Percentiles rank a stretch among this genome's conserved stretches.
Conservation (phyloP, 2,113 vertebrate species). For the Lamprotornis superbus region DNA sequence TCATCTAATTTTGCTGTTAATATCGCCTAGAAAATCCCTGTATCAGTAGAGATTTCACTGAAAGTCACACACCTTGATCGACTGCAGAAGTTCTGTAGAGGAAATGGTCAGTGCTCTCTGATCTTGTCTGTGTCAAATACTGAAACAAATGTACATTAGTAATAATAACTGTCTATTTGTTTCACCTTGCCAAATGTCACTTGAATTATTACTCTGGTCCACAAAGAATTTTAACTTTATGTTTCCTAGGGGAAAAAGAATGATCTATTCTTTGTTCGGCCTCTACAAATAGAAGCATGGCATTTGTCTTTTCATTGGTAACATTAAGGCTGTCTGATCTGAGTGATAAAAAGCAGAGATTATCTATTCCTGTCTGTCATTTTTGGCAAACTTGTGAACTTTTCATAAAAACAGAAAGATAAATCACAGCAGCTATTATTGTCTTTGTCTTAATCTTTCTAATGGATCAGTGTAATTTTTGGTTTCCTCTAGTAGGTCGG, state of each 20-base stretch:
- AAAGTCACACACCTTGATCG: not conserved
- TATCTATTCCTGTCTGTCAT: slow-evolving; percentile 50
- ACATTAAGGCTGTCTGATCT: slow-evolving; percentile 45
- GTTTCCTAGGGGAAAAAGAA: not conserved
- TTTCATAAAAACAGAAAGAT: slow-evolving; percentile 54
- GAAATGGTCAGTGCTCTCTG: not conserved
- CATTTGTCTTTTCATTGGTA: slow-evolving; percentile 53
- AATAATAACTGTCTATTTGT: not conserved
- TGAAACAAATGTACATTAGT: not conserved
- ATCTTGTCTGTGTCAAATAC: not conserved
- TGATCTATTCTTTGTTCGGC: not conserved
- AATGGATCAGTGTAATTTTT: slow-evolving; percentile 50
- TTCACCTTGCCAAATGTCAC: slow-evolving; percentile 29
- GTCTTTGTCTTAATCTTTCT: slow-evolving; percentile 61
- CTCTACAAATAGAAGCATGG: not conserved
- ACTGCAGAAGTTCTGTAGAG: not conserved
- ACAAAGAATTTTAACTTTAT: slow-evolving; percentile 3
- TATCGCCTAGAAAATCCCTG: not conserved
- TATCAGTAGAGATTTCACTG: not conserved
- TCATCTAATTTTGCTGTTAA: not conserved
- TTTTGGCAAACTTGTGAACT: slow-evolving; percentile 54
- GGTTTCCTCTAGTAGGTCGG: not conserved
- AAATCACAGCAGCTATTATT: slow-evolving; percentile 53
- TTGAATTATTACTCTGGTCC: slow-evolving; percentile 13
- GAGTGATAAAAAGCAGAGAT: slow-evolving; percentile 54